Evolutionary conservation across 2,113 vertebrate genomes (phyloP).

Genomic region (Anoura caudifer): DNA sequence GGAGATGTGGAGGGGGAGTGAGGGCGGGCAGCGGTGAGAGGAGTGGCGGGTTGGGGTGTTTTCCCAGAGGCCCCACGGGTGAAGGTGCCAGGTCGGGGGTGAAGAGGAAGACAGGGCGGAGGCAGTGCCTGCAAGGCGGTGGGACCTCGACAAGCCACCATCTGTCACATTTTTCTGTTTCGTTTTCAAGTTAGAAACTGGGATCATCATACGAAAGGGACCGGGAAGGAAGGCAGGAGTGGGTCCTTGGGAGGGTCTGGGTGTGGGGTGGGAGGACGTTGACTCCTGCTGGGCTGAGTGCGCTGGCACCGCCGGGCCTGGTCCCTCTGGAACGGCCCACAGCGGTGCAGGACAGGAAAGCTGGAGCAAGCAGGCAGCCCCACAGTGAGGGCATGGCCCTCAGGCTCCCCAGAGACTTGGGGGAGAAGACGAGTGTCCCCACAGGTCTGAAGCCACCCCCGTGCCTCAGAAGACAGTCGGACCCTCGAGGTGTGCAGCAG

Average conservation of each 20-base stretch:
- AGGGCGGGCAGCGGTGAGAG: background rate
- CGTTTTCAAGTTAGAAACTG: background rate
- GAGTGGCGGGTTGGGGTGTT: background rate
- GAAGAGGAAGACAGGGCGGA: background rate
- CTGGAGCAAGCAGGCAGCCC: background rate
- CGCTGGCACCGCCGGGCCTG: no score
- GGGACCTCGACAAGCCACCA: background rate
- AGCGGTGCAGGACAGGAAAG: background rate
- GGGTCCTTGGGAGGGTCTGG: background rate
- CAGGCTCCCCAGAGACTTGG: background rate
- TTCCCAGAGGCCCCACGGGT: fast-evolving
- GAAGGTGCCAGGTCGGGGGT: background rate
- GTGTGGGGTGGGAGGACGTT: background rate
- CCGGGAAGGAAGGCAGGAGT: background rate
- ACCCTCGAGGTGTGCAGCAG: no score
- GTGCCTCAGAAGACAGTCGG: background rate
- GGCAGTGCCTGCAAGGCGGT: background rate
- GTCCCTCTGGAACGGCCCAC: background rate
- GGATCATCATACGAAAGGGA: background rate
- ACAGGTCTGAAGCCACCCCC: background rate
- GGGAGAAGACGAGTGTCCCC: background rate
- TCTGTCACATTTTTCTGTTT: background rate
- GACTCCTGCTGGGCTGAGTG: background rate
- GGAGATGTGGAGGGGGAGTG: background rate
- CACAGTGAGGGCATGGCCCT: background rate